Percentiles rank a stretch among this genome's conserved stretches.
phyloP scores from a whole-genome alignment of 2,888 invertebrate genomes.

The Pristionchus entomophagus region DNA sequence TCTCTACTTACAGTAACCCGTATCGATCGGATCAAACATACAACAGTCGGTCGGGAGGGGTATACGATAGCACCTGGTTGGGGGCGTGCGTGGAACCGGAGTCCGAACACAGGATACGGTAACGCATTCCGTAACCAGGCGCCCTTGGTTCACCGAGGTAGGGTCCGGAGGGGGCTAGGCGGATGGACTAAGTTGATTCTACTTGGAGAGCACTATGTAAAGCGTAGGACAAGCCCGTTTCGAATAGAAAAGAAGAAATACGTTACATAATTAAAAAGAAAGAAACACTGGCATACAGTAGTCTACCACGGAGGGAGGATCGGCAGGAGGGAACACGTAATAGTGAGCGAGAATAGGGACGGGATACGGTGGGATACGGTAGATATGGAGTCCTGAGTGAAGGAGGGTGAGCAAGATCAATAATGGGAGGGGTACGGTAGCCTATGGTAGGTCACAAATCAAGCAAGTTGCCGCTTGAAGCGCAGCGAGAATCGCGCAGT shows the following conservation, averaged over 20 bases:
- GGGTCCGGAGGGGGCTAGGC: background rate
- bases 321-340: background rate
- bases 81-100: background rate
- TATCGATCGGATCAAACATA: background rate
- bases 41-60: background rate
- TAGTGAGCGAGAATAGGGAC: background rate
- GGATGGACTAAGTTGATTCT: background rate
- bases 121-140: background rate
- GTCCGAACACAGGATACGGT: background rate
- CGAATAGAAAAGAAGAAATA: background rate
- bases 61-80: constrained; percentile 24
- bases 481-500: constrained; percentile 74
- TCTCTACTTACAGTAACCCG: constrained; percentile 18
- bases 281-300: background rate
- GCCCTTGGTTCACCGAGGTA: constrained; percentile 2
- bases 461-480: constrained; percentile 66
- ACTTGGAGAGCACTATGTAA: constrained; percentile 16
- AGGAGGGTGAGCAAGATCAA: constrained; percentile 13
- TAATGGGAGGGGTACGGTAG: background rate
- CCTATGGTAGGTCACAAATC: background rate
- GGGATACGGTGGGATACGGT: constrained; percentile 32
- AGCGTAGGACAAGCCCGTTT: constrained; percentile 28
- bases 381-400: constrained; percentile 38
- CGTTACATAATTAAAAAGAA: background rate
- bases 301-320: constrained; percentile 2